These are phyloP conservation scores for Pleuronectes platessa DNA, from an alignment of 2,113 vertebrate genomes.

Conservation along the genomic window DNA sequence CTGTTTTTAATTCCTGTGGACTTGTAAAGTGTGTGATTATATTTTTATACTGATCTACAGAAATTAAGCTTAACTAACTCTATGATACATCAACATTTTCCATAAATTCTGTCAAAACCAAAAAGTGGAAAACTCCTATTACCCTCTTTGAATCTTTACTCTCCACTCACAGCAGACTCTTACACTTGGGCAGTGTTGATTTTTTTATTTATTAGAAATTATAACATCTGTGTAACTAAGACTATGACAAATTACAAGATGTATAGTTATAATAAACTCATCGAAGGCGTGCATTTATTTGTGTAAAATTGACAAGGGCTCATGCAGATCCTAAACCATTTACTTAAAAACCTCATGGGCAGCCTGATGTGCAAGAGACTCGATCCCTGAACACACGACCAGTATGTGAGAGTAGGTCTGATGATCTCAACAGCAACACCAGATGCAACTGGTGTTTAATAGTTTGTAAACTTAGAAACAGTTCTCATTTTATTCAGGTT, in stretches of 20 bases:
- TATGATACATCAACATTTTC: no score
- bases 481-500: constrained; percentile 26
- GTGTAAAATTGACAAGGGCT: constrained; percentile 18
- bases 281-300: constrained; percentile 27
- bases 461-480: constrained; percentile 49
- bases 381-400: constrained; percentile 4
- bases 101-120: no score
- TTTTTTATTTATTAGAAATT: constrained; percentile 57
- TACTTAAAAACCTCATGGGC: constrained; percentile 2
- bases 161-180: not conserved
- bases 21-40: no score
- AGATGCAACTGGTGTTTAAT: constrained; percentile 25
- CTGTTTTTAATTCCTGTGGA: no score
- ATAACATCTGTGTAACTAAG: constrained; percentile 27
- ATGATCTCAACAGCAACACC: constrained; percentile 4
- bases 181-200: not conserved
- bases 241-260: constrained; percentile 25
- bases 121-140: not conserved
- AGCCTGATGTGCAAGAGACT: not conserved
- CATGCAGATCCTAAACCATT: constrained; percentile 33
- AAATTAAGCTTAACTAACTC: no score
- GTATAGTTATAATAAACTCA: not conserved
- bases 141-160: not conserved
- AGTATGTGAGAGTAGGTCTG: not conserved
- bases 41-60: no score